phyloP scores from a whole-genome alignment of 2,797 vertebrate genomes.

The Tauraco hartlaubi region DNA sequence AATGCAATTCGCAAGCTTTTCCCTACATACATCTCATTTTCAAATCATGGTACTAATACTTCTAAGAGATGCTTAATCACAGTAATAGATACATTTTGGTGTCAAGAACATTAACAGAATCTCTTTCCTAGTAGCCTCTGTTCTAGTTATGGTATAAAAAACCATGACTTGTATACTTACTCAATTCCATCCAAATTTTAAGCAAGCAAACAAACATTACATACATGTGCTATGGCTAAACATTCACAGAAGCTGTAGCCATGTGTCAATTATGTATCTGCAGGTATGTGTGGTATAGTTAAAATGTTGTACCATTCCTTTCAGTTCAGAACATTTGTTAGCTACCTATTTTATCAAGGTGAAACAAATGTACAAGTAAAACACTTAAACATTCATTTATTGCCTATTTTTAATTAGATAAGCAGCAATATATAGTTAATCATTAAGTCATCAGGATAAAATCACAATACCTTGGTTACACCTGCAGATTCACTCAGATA shows the following conservation, averaged over 20 bases:
- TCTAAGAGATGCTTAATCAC: not conserved
- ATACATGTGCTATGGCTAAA: not conserved
- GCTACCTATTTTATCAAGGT: not conserved
- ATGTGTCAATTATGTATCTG: not conserved
- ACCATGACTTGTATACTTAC: not conserved
- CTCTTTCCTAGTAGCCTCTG: not conserved
- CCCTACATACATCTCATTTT: not conserved
- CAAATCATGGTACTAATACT: not conserved
- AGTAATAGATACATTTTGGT: not conserved
- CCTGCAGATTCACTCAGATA: not conserved
- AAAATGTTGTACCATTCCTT: not conserved
- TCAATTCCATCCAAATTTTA: not conserved
- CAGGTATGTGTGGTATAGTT: not conserved
- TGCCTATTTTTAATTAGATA: not conserved
- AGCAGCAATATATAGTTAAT: not conserved
- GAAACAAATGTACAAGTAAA: not conserved
- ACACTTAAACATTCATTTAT: not conserved
- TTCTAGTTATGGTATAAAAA: not conserved
- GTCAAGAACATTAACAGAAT: not conserved
- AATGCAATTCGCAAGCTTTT: not conserved
- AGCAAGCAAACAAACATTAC: not conserved
- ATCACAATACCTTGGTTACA: not conserved
- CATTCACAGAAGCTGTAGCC: not conserved
- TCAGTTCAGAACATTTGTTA: not conserved
- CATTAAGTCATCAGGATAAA: not conserved